Evolutionary conservation across 2,797 vertebrate genomes (phyloP).

Genomic region (Anguilla marmorata): DNA sequence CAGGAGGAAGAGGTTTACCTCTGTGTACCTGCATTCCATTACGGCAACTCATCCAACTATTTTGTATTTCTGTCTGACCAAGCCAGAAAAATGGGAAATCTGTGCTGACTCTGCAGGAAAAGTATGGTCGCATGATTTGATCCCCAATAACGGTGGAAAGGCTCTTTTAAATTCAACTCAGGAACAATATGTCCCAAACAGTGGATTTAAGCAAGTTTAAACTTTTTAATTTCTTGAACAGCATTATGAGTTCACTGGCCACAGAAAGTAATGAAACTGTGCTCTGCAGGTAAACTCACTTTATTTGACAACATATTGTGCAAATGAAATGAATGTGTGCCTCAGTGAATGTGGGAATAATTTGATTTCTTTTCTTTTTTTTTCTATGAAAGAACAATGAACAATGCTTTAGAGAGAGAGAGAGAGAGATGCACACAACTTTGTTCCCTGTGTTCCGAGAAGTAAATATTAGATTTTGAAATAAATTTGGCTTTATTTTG

Average conservation of each 20-base stretch:
- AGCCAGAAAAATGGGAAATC: background rate
- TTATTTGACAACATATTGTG: background rate
- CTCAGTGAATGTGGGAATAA: background rate
- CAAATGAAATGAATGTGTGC: background rate
- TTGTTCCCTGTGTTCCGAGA: conserved; percentile 6
- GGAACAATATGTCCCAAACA: background rate
- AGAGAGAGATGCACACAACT: background rate
- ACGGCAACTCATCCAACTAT: background rate
- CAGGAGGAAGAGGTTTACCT: background rate
- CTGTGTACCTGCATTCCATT: background rate
- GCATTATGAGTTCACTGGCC: background rate
- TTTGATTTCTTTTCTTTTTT: background rate
- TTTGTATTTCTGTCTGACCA: background rate
- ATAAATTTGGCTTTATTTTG: background rate
- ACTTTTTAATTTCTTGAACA: background rate
- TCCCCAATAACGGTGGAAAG: background rate
- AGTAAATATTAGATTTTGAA: background rate
- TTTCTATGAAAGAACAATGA: background rate
- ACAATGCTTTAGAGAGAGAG: background rate
- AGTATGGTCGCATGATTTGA: background rate
- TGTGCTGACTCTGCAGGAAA: background rate
- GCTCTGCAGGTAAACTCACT: background rate
- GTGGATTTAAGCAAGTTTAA: background rate
- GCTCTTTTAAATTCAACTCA: background rate
- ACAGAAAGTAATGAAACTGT: background rate